Percentiles rank a stretch among this genome's conserved stretches.
These are phyloP conservation scores for Podilymbus podiceps DNA, from an alignment of 2,113 vertebrate species.

Conservation along the genomic window DNA sequence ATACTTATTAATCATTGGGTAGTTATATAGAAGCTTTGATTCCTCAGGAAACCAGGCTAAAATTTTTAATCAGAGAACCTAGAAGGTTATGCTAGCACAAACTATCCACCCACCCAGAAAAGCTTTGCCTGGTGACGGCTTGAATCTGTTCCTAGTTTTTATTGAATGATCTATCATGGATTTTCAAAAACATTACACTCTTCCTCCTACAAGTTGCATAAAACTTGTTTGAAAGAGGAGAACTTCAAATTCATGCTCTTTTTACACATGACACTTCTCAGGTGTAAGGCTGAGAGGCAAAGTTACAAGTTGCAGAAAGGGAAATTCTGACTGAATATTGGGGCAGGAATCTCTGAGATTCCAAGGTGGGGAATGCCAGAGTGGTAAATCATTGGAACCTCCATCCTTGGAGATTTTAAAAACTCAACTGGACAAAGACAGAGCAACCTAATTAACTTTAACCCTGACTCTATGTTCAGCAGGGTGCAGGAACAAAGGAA, in stretches of 20 bases:
- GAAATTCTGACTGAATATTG: neutral
- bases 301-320: neutral
- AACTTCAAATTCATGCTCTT: neutral
- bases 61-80: neutral
- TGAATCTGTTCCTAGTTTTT: neutral
- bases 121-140: neutral
- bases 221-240: neutral
- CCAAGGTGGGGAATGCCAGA: too few relatives aligned
- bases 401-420: neutral
- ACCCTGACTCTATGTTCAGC: neutral
- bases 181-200: neutral
- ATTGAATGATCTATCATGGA: neutral
- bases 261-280: too few relatives aligned
- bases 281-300: neutral
- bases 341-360: neutral
- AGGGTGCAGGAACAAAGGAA: neutral
- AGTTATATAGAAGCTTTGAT: neutral
- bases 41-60: neutral
- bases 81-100: neutral
- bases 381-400: neutral
- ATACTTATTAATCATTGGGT: neutral
- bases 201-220: neutral
- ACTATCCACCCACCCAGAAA: rapidly evolving
- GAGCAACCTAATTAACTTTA: neutral
- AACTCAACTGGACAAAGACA: neutral